Conservation (phyloP, 1,140 invertebrate genomes). For the Diachasmimorpha longicaudata region DNA sequence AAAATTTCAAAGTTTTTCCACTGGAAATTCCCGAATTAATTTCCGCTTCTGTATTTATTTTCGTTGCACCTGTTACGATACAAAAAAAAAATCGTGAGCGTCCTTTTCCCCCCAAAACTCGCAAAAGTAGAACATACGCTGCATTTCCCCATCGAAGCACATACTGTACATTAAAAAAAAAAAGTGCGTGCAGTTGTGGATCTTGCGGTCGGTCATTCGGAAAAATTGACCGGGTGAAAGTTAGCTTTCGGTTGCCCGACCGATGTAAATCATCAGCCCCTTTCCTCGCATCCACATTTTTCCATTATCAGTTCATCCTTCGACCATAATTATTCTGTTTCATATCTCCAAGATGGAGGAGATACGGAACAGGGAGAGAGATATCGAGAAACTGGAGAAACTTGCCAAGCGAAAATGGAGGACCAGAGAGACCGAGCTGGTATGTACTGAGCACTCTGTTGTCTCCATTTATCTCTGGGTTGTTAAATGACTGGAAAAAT, state of each 20-base stretch:
- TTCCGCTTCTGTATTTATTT: no score
- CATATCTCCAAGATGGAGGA: constrained; percentile 39
- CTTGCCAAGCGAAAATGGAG: constrained; percentile 31
- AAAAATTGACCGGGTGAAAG: constrained; percentile 11
- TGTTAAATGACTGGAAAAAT: not conserved
- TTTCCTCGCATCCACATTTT: not conserved
- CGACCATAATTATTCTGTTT: not conserved
- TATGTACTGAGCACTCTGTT: constrained; percentile 21
- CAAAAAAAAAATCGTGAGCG: not conserved
- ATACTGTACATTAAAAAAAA: not conserved
- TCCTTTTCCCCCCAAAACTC: not conserved
- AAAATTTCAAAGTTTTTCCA: no score
- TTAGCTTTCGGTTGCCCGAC: not conserved
- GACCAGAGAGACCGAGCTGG: constrained; percentile 29
- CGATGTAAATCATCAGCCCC: not conserved
- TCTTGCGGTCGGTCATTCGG: not conserved
- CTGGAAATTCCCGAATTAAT: no score
- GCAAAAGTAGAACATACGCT: not conserved
- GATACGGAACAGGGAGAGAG: constrained; percentile 38
- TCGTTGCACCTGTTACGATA: no score
- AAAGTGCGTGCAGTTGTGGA: not conserved
- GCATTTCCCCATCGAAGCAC: not conserved
- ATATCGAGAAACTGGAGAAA: constrained; percentile 42
- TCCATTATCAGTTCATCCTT: not conserved
- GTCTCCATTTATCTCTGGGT: not conserved